Conservation (phyloP, 2,888 invertebrate genomes). For the Lacanobia oleracea region DNA sequence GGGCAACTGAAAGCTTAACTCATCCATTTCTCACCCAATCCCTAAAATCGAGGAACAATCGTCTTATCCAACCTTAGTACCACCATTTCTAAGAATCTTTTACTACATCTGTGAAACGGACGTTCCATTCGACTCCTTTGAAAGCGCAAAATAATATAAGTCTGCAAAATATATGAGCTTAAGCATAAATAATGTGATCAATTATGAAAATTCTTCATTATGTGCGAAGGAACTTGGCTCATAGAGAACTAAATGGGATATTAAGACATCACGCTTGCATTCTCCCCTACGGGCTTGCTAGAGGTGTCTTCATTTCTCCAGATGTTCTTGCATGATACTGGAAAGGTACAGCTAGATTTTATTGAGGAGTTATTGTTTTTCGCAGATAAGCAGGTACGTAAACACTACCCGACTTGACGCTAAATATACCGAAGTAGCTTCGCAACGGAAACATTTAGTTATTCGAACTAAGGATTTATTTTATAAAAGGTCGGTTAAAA, state of each 20-base stretch:
- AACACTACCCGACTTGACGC: no score
- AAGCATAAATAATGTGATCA: constrained; percentile 48
- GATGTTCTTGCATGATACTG: background rate
- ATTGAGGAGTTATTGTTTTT: background rate
- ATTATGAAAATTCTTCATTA: constrained; percentile 53
- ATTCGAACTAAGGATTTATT: no score
- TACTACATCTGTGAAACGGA: constrained; percentile 53
- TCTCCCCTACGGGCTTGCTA: background rate
- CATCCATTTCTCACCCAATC: background rate
- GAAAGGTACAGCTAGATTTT: background rate
- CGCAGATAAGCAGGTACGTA: no score
- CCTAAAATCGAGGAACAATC: background rate
- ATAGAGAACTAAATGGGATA: constrained; percentile 1
- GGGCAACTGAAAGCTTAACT: no score
- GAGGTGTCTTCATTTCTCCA: background rate
- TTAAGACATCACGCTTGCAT: background rate
- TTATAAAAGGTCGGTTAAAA: no score
- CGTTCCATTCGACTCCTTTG: constrained; percentile 53
- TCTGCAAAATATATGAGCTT: constrained; percentile 42
- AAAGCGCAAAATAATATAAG: constrained; percentile 59
- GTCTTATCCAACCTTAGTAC: constrained; percentile 35
- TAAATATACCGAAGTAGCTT: no score
- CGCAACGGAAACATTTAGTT: no score
- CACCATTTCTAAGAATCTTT: constrained; percentile 50
- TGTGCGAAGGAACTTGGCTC: background rate